These are phyloP conservation scores for Corythoichthys intestinalis DNA, from an alignment of 2,113 vertebrate species.

Conservation along the genomic window DNA sequence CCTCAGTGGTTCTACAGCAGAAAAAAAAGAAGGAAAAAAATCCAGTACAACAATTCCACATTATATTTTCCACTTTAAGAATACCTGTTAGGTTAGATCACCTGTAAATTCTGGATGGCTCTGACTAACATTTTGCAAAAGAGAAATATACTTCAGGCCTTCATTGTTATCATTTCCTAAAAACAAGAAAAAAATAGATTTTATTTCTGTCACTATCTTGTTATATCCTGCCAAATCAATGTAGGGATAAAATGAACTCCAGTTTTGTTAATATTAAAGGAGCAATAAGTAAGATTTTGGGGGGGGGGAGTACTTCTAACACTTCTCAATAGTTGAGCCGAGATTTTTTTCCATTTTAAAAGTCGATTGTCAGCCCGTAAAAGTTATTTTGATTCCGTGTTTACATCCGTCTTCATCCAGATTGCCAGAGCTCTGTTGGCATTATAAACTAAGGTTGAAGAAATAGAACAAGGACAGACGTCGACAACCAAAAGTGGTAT, in stretches of 20 bases:
- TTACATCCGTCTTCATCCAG: no score
- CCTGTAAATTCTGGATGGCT: conserved; percentile 64
- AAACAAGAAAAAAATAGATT: not conserved
- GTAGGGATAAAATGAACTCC: not conserved
- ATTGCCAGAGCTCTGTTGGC: no score
- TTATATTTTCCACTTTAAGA: not conserved
- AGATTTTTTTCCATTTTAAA: no score
- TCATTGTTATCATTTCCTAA: conserved; percentile 51
- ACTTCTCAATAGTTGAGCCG: no score
- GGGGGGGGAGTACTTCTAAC: no score
- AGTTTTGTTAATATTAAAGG: not conserved
- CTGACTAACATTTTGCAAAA: conserved; percentile 52
- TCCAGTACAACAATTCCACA: not conserved
- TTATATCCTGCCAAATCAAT: not conserved
- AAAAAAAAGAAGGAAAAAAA: not conserved
- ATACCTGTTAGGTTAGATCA: conserved; percentile 17
- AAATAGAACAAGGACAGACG: no score
- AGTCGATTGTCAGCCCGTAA: no score
- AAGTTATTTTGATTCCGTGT: no score
- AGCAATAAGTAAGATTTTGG: not conserved
- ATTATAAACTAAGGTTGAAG: no score
- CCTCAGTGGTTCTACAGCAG: conserved; percentile 54
- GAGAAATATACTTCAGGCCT: conserved; percentile 55
- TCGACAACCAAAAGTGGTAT: no score
- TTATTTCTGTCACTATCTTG: not conserved